Evolutionary conservation across 23 tunicate genomes (phyloP), one percentile per base, ranked within the genome.

Genomic region (Clavelina lepadiformis): DNA sequence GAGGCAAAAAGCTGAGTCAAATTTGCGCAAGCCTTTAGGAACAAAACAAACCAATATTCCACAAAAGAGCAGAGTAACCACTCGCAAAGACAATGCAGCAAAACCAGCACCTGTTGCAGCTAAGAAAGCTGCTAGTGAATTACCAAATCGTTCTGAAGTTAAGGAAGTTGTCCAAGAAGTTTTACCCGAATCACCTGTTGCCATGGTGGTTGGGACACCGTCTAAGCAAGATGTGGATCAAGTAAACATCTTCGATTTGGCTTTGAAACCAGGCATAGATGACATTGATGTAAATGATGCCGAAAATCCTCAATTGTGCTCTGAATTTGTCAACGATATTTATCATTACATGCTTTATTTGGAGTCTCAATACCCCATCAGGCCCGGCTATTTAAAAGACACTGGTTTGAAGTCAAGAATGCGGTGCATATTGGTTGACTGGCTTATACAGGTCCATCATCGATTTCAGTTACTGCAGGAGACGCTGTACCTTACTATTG

Each of bases 391-490:
- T 47, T 56, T 89, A 35, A 75, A 76, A 63, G 83, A 76, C 51
- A 75, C 80, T 1, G 45, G 58, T 33, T 31, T 89, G 0, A 89
- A 81, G 33, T 47, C 85, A 4, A 47, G 69, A 46, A 80, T 94
- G 99, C 71, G 99, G 33, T 51, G 93, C 5, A 86, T 94, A 33
- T 73, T 94, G 19, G 99, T 94, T 11, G 99, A 94, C 51, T 94
- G 99, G 99, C 64, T 94, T 33, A 74, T 86, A 46, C 99, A 94
- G 71, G 99, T 94, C 28, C 95, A 94, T 67, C 81, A 94, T 60
- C 65, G 99, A 58, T 94, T 94, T 67, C 74, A 85, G 21, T 76
- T 94, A 3, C 78, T 86, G 59, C 88, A 82, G 47, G 99, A 94
- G 71, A 94, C 99, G 11, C 51, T 94, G 8, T 86, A 85, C 69